phyloP scores from a whole-genome alignment of 1,140 invertebrate species.

The Pseudomyrmex cubaensis region DNA sequence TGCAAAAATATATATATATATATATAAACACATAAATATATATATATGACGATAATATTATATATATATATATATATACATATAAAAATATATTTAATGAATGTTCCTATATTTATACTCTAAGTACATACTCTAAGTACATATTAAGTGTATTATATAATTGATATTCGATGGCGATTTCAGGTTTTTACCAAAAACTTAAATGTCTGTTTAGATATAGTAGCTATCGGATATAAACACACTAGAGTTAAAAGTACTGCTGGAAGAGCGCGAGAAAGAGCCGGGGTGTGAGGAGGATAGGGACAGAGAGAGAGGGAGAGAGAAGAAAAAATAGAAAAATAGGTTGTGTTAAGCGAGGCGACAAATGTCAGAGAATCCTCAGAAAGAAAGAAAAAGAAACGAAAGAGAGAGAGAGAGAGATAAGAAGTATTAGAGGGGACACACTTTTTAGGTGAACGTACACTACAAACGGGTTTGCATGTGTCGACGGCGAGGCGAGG shows the following conservation, averaged over 20 bases:
- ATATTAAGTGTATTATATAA: constrained; percentile 82
- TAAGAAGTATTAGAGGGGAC: constrained; percentile 26
- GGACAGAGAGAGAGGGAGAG: constrained; percentile 33
- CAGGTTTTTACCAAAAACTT: constrained; percentile 82
- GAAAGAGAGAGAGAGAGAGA: neutral
- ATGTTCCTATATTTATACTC: constrained; percentile 86
- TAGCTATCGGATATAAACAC: constrained; percentile 61
- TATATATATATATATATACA: constrained; percentile 79
- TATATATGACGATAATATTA: constrained; percentile 79
- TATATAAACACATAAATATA: constrained; percentile 79
- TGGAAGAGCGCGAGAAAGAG: constrained; percentile 65
- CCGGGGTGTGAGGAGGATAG: neutral
- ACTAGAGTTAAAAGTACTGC: constrained; percentile 57
- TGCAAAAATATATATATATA: constrained; percentile 76
- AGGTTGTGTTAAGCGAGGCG: constrained; percentile 34
- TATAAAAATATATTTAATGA: constrained; percentile 85
- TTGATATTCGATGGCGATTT: constrained; percentile 84
- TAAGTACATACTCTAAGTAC: constrained; percentile 82
- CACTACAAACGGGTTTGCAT: constrained; percentile 63
- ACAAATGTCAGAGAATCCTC: constrained; percentile 51
- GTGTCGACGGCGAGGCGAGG: constrained; percentile 81
- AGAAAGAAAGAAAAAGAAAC: constrained; percentile 7
- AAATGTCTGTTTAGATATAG: constrained; percentile 79
- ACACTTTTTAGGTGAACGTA: constrained; percentile 27
- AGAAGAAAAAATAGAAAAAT: constrained; percentile 37